Evolutionary conservation across 1,140 invertebrate species (phyloP), one percentile per base, ranked within the genome.

Genomic region (Drosophila leontia): DNA sequence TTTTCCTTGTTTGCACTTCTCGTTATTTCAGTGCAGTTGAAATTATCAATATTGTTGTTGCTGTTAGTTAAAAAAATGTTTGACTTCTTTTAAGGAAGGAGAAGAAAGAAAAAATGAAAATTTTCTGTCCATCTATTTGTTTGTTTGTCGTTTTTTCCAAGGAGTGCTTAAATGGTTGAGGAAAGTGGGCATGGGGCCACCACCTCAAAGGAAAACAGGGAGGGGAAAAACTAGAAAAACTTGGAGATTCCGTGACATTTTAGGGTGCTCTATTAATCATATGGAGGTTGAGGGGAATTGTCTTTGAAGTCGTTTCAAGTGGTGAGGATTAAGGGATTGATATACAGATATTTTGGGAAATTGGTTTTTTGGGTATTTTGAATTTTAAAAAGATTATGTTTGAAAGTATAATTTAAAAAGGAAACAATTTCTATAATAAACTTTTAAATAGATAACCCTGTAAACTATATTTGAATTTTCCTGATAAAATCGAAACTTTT

Each of bases 41-140:
- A 69, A 74, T 75, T 85, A 85, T 81, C 59, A 85, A 74, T 61
- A 85, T 81, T 84, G 74, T 84, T 69, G 63, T 72, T 74, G 65
- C 48, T 56, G 62, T 75, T 78, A 62, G 78, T 47, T 80, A 63
- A 23, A 61, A 82, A 82, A 74, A 74, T 78, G 69, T 78, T 70
- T 78, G 53, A 50, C 67, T 70, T 78, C 17, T 32, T 42, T 77
- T 39, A n/a, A 59, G 44, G 42, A 4, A 13, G 7, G 34, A 12
- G 26, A 23, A 2, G 9, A 34, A 61, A 44, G 3, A 55, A 23
- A 9, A 85, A 78, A 64, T 61, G 42, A 55, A 71, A 76, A 42
- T 71, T 71, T 3, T 26, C 55, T 57, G 34, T 45, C 12, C 34
- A 7, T 23, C 11, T 45, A 50, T 23, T 11, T 29, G 26, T 26